Evolutionary conservation across 2,113 vertebrate species (phyloP), one percentile per base, ranked within the genome.

Genomic region (Amphiprion ocellaris): DNA sequence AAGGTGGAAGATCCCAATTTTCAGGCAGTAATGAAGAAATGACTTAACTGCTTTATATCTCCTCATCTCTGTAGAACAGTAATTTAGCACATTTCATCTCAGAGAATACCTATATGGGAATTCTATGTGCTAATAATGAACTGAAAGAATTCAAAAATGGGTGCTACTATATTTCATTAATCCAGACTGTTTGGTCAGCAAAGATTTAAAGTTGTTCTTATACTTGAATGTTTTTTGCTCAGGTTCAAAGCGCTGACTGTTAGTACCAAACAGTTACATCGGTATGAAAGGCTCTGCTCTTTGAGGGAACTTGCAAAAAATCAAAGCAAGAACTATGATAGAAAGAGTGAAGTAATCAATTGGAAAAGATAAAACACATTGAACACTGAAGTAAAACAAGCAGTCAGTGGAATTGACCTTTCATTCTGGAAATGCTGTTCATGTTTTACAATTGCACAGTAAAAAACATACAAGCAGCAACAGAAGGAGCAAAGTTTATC

Each of bases 11-110:
- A 53, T 68, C 52, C 47, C 61, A 74, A 65, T 50, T 62, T 69
- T 47, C 28, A 66, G 55, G 28, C 19, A 54, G 23, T 70, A 74
- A 76, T 79, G 23, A 68, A 82, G 44, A 67, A 62, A 44, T 52
- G 44, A 30, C 19, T 24, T 46, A 46, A 56, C n/a, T 68, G 33
- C 19, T 49, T 59, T 19, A 56, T 17, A 55, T 63, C 24, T 26
- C 16, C 41, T 50, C 17, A 37, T 47, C 9, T 9, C 12, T 67
- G 24, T 23, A 37, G 10, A 74, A 56, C 33, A 84, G 53, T 41
- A 64, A 50, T 47, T 58, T 21, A 66, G 11, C 30, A 49, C 24
- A 63, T 2, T 74, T 77, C 21, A 69, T 17, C 56, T 74, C 56
- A 54, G 12, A 59, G 46, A 39, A 69, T 53, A 58, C 11, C 49